phyloP scores from a whole-genome alignment of 2,888 invertebrate species.

The Plusia festucae region DNA sequence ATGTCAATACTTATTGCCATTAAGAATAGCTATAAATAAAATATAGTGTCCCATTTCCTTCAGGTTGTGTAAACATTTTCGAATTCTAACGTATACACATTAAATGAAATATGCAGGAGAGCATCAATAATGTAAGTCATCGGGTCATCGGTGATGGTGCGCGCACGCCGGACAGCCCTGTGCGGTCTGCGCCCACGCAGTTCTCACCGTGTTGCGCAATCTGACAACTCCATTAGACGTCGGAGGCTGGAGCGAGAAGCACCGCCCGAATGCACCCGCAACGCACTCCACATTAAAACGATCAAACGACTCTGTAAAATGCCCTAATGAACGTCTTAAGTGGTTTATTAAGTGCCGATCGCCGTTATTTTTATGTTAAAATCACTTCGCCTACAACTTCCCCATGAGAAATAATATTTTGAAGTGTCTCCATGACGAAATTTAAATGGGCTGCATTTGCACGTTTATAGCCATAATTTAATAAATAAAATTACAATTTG shows the following conservation, averaged over 20 bases:
- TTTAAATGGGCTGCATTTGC: constrained; percentile 57
- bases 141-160: constrained; percentile 29
- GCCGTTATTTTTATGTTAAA: constrained; percentile 86
- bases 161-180: constrained; percentile 67
- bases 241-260: constrained; percentile 58
- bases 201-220: constrained; percentile 82
- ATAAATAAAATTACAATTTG: constrained; percentile 43
- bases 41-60: constrained; percentile 9
- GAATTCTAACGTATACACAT: constrained; percentile 16
- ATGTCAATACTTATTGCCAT: constrained; percentile 1
- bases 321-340: constrained; percentile 86
- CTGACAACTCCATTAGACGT: constrained; percentile 85
- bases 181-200: constrained; percentile 71
- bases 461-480: constrained; percentile 55
- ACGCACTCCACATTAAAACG: constrained; percentile 81
- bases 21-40: constrained; percentile 6
- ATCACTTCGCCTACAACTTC: constrained; percentile 70
- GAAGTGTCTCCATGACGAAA: constrained; percentile 58
- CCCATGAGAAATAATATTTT: constrained; percentile 70
- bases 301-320: constrained; percentile 80
- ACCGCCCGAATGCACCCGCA: constrained; percentile 64
- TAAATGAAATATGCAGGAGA: constrained; percentile 15
- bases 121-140: constrained; percentile 38
- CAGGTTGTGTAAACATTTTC: constrained; percentile 11
- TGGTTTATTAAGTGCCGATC: constrained; percentile 87